phyloP scores from a whole-genome alignment of 2,888 invertebrate species.

The Dione vanillae region DNA sequence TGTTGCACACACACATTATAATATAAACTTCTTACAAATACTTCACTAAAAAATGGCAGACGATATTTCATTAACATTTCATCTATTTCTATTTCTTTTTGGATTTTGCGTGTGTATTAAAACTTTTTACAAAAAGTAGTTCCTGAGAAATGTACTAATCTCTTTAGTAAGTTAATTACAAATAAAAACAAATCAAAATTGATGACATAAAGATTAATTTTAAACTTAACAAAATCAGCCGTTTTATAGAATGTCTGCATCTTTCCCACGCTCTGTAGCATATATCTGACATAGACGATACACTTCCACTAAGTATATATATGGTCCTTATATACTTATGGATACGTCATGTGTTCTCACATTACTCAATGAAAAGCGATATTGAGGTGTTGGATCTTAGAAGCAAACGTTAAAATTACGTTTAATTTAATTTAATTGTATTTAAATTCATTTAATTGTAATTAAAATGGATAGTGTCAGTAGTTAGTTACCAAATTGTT shows the following conservation, averaged over 20 bases:
- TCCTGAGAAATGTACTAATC: neutral
- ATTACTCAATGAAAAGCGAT: slow-evolving; percentile 20
- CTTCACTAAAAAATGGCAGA: neutral
- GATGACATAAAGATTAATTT: neutral
- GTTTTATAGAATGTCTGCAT: slow-evolving; percentile 5
- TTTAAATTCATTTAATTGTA: neutral
- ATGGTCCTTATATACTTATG: slow-evolving; percentile 5
- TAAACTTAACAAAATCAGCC: neutral
- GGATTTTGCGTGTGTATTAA: too few relatives aligned
- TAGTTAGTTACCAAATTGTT: too few relatives aligned
- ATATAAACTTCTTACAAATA: too few relatives aligned
- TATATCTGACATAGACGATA: slow-evolving; percentile 29
- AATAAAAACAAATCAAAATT: neutral
- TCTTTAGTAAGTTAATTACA: neutral
- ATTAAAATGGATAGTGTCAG: neutral
- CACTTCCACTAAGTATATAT: slow-evolving; percentile 15
- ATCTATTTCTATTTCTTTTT: too few relatives aligned
- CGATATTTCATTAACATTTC: neutral
- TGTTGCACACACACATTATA: too few relatives aligned
- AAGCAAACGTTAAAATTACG: slow-evolving; percentile 4
- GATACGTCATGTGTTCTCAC: slow-evolving; percentile 27
- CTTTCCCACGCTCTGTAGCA: slow-evolving; percentile 11
- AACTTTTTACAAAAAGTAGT: neutral
- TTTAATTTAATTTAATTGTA: slow-evolving; percentile 1
- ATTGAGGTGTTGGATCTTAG: slow-evolving; percentile 13